Base-by-base conservation (phyloP, 2,797 vertebrate genomes). In the Dipus sagitta region DNA sequence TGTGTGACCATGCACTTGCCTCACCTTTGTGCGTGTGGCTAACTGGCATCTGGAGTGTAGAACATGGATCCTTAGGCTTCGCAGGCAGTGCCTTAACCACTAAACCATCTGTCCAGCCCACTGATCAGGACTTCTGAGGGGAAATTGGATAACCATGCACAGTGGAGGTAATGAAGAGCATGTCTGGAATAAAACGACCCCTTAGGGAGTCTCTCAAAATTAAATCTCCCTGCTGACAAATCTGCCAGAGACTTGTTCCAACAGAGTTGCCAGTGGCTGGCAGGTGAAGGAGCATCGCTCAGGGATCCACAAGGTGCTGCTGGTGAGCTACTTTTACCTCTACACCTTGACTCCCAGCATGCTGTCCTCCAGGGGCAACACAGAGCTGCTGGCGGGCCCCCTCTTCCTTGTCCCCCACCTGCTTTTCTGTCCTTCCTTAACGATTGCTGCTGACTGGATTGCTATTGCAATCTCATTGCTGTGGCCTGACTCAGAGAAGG, bases 241-340 rank as follows among this genome's bases (percentile, higher is more conserved):
- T 76, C 75, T 90, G 47, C 79, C 79, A 65, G 76, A 91, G 78
- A 62, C 32, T 14, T 79, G 47, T 88, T 82, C 78, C 32, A 7
- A 30, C n/a, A 71, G 62, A 88, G 21, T 7, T 38, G 30, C 2
- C 0, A 30, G 65, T 7, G 60, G 58, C 34, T 68, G 18, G 64
- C 68, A 74, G 47, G 14, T 71, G 75, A 65, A 34, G 3, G 14
- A 34, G 54, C 9, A 0, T 12, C 58, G 6, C n/a, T 34, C 26
- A 3, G 24, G 65, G 14, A 82, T 64, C 0, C 4, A 54, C 20
- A 68, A 32, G 80, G 79, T 32, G 28, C 42, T 3, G 0, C 0
- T 0, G 7, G 38, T 5, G 17, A 11, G 14, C 26, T 2, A 17
- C 62, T 78, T 62, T 47, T 47, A 3, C 3, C 38, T 77, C 18